phyloP scores from a whole-genome alignment of 2,113 vertebrate genomes.

The Phylloscopus trochilus region DNA sequence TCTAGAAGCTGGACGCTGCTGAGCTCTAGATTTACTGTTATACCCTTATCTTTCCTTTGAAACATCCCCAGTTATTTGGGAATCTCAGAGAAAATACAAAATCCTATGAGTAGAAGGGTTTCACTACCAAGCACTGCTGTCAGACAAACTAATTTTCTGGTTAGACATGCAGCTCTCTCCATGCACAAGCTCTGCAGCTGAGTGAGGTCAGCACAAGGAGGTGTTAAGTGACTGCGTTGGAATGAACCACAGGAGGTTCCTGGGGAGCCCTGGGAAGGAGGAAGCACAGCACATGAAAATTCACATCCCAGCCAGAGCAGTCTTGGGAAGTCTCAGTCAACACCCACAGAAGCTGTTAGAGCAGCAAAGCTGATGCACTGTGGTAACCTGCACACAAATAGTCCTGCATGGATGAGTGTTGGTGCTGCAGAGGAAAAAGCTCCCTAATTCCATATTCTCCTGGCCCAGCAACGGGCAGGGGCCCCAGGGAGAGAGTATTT shows the following conservation, averaged over 20 bases:
- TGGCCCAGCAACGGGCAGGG: background rate
- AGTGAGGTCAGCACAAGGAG: background rate
- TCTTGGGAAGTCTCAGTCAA: background rate
- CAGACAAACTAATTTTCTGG: background rate
- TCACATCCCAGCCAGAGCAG: background rate
- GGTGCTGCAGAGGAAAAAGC: background rate
- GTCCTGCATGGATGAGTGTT: background rate
- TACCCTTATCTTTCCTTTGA: background rate
- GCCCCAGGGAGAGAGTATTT: background rate
- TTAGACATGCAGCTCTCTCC: constrained; percentile 31
- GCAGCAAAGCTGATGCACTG: background rate
- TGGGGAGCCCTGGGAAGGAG: background rate
- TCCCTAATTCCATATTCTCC: background rate
- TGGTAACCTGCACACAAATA: background rate
- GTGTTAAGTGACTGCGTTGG: background rate
- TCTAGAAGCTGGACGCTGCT: background rate
- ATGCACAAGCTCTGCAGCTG: constrained; percentile 39
- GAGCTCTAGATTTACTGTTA: background rate
- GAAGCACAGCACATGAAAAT: background rate
- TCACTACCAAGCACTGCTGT: background rate
- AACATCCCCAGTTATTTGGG: background rate
- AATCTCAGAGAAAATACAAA: background rate
- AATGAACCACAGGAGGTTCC: background rate
- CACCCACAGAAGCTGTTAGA: background rate
- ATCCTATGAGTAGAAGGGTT: background rate